Conservation (phyloP, 1,140 invertebrate genomes). For the Brachionus paranguensis region DNA sequence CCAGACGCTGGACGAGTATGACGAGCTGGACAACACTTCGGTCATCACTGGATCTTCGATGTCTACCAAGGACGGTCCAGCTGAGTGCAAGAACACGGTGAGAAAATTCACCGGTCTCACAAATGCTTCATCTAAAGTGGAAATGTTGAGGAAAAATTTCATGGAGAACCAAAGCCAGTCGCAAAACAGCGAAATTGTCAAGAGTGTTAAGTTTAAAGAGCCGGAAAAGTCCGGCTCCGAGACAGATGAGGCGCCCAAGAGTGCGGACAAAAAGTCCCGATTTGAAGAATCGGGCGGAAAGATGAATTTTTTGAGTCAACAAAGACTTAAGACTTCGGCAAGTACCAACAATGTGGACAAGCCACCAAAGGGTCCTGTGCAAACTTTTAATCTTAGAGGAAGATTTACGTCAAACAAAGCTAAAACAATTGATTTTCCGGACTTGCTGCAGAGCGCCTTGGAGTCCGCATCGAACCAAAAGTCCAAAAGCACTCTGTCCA, state of each 20-base stretch:
- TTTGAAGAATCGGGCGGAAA: background rate
- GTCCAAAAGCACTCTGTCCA: background rate
- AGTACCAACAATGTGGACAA: slow-evolving; percentile 20
- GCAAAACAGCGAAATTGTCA: slow-evolving; percentile 8
- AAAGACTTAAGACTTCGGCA: background rate
- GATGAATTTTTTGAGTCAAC: background rate
- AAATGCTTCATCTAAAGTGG: background rate
- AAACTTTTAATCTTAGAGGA: background rate
- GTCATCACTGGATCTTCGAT: background rate
- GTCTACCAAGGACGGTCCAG: background rate
- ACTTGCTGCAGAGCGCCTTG: slow-evolving; percentile 1
- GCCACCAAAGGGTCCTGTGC: background rate
- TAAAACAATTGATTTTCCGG: slow-evolving; percentile 38
- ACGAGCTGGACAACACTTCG: background rate
- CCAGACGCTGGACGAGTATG: background rate
- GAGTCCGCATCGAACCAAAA: slow-evolving; percentile 28
- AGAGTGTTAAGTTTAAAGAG: slow-evolving; percentile 39
- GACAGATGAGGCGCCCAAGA: background rate
- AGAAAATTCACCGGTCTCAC: background rate
- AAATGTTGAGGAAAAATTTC: slow-evolving; percentile 33
- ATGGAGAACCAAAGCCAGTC: background rate
- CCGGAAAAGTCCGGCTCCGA: slow-evolving; percentile 11
- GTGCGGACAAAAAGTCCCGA: background rate
- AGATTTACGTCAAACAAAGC: background rate
- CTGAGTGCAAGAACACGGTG: background rate